Evolutionary conservation across 2,797 vertebrate species (phyloP), one percentile per base, ranked within the genome.

Genomic region (Neopelma chrysocephalum): DNA sequence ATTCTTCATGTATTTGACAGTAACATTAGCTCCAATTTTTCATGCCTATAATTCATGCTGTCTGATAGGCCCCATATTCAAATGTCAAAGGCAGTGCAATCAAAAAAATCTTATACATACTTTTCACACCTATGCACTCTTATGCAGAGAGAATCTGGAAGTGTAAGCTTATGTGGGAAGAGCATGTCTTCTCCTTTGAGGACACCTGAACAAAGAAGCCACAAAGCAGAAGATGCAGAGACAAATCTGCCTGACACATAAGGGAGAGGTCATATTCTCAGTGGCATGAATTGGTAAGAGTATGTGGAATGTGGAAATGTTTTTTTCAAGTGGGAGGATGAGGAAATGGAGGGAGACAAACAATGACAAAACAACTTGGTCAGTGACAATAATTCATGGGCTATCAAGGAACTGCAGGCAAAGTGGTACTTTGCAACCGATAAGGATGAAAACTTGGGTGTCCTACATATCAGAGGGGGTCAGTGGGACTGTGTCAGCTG

Each of bases 381-480:
- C 31, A 57, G 19, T 65, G 47, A 19, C 29, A 48, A 1, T 36
- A 43, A 26, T 11, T 23, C 29, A 11, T 11, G 12, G 6, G 3
- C 5, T 53, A 15, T 36, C 22, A 58, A 26, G 9, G 57, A 64
- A 54, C 29, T 38, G 3, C 20, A 54, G 40, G 32, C 7, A 88
- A 88, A 45, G 1, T 0, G 1, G 6, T 15, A 23, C 15, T 34
- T 65, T 38, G 11, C 15, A 50, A 31, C 2, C 2, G 15, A 13
- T 15, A 9, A 66, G 9, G 11, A 40, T 75, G 43, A 5, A 88
- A 45, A 26, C 6, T 13, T 77, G n/a, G 8, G n/a, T 8, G 5
- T 34, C 18, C 12, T 14, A 12, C 2, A 3, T 6, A 7, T 16
- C 54, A 25, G 8, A 71, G 11, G 3, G 1, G 16, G 5, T 38